Evolutionary conservation across 2,113 vertebrate genomes (phyloP).

Genomic region (Trinectes maculatus): DNA sequence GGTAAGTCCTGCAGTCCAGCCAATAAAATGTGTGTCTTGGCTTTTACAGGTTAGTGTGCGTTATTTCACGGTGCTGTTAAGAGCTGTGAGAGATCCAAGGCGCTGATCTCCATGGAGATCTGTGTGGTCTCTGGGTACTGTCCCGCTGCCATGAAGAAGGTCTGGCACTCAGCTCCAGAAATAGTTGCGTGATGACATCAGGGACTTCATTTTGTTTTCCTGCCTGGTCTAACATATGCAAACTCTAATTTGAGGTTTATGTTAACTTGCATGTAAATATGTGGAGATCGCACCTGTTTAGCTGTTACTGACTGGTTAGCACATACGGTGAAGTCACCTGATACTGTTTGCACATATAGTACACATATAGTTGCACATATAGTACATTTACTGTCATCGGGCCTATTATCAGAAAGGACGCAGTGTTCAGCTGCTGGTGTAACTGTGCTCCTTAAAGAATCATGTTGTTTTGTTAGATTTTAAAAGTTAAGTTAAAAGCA

Average conservation of each 20-base stretch:
- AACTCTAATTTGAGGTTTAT: background rate
- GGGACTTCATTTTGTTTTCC: conserved; percentile 26
- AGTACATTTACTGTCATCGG: too few relatives aligned
- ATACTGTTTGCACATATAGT: too few relatives aligned
- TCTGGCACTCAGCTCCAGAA: conserved; percentile 56
- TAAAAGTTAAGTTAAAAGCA: too few relatives aligned
- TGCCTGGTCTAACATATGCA: background rate
- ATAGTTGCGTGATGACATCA: conserved; percentile 58
- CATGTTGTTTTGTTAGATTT: too few relatives aligned
- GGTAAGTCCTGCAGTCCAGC: conserved; percentile 82
- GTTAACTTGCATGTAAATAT: background rate
- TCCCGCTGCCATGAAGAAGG: conserved; percentile 40
- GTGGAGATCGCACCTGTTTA: background rate
- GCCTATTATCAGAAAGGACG: too few relatives aligned
- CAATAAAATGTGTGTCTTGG: conserved; percentile 46
- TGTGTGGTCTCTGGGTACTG: conserved; percentile 49
- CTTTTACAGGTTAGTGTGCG: conserved; percentile 50
- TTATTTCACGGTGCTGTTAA: conserved; percentile 46
- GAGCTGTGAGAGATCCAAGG: conserved; percentile 31
- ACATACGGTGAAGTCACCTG: background rate
- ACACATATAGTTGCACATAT: too few relatives aligned
- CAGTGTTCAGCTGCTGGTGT: too few relatives aligned
- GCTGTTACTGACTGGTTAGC: background rate
- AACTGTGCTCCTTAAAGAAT: too few relatives aligned
- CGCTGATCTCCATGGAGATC: conserved; percentile 54